Conservation (phyloP, 2,797 vertebrate species). For the Sitta carolinensis region DNA sequence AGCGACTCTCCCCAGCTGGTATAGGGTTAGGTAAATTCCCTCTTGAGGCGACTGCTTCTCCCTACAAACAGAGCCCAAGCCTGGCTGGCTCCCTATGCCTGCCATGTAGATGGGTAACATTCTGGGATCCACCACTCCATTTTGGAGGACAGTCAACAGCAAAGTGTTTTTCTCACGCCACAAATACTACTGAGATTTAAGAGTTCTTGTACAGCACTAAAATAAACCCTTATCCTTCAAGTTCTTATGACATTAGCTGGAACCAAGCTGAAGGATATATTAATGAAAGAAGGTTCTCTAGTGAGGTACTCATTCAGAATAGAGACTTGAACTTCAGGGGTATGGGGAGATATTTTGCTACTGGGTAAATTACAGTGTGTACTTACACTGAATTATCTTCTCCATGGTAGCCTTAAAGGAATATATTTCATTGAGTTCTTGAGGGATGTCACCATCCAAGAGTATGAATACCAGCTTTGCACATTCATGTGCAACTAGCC, state of each 20-base stretch:
- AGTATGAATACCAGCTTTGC: not conserved
- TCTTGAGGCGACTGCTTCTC: not conserved
- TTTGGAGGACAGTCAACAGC: not conserved
- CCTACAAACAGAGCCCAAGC: not conserved
- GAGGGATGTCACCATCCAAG: not conserved
- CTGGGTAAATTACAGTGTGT: not conserved
- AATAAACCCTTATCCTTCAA: not conserved
- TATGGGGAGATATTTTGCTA: not conserved
- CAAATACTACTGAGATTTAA: not conserved
- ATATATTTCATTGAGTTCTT: not conserved
- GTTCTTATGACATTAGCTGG: not conserved
- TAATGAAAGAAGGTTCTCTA: not conserved
- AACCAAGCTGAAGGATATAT: not conserved
- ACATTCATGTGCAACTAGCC: not conserved
- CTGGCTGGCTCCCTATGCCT: not conserved
- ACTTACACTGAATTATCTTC: not conserved
- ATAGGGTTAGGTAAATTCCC: not conserved
- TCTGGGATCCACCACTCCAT: not conserved
- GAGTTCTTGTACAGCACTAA: not conserved
- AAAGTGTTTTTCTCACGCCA: not conserved
- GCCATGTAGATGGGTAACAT: not conserved
- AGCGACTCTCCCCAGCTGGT: not conserved
- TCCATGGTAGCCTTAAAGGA: not conserved
- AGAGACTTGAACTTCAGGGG: not conserved
- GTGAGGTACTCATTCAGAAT: not conserved